Evolutionary conservation across 2,113 vertebrate genomes (phyloP).

Genomic region (Oryzias curvinotus): DNA sequence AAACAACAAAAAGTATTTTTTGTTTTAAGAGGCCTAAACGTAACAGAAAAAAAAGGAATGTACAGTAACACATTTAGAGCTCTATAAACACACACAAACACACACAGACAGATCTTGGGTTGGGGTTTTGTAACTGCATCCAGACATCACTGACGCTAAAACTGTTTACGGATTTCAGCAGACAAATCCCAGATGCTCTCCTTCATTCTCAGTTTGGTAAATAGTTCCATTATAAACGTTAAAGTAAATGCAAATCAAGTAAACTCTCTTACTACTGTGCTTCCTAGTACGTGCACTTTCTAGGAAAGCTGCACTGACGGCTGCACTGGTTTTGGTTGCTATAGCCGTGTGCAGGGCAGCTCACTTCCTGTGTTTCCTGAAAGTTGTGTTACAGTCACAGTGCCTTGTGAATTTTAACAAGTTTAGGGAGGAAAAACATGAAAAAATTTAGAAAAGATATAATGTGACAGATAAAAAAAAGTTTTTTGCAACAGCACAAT

Average conservation of each 20-base stretch:
- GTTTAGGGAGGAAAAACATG: too few species aligned
- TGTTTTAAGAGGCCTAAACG: neutral
- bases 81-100: neutral
- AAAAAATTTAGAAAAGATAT: too few species aligned
- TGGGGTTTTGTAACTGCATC: constrained; percentile 8
- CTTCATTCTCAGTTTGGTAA: neutral
- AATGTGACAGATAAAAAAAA: too few species aligned
- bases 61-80: neutral
- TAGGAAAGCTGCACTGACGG: constrained; percentile 7
- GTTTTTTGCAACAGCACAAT: too few species aligned
- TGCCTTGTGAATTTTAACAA: too few species aligned
- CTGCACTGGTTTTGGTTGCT: neutral
- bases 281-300: neutral
- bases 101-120: neutral
- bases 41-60: neutral
- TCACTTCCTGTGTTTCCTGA: neutral
- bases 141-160: constrained; percentile 5
- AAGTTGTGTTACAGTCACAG: too few species aligned
- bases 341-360: neutral
- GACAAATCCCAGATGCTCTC: constrained; percentile 7
- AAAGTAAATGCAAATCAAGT: neutral
- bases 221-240: neutral
- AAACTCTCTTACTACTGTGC: neutral
- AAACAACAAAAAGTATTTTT: neutral
- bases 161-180: neutral